phyloP scores from a whole-genome alignment of 2,797 vertebrate species.

The Ciconia nigra region DNA sequence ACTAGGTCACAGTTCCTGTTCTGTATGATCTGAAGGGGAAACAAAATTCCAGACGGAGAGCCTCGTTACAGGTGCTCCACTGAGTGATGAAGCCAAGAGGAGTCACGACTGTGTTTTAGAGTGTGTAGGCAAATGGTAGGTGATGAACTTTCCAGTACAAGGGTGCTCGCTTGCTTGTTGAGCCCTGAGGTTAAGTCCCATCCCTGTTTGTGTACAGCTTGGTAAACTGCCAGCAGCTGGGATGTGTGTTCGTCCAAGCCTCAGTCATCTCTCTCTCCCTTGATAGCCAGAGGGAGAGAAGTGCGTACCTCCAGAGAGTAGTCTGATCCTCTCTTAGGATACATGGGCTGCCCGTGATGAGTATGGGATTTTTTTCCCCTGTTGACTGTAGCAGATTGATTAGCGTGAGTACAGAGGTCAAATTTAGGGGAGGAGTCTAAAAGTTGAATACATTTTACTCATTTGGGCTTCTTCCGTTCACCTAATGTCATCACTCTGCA shows the following conservation, averaged over 20 bases:
- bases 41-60: background rate
- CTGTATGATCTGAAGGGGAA: background rate
- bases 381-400: background rate
- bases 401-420: rapidly evolving
- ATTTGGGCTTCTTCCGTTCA: background rate
- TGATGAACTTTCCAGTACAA: too few relatives aligned
- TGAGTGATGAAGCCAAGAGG: background rate
- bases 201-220: too few relatives aligned
- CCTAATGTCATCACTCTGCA: background rate
- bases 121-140: background rate
- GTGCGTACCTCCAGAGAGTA: rapidly evolving
- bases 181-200: background rate
- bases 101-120: background rate
- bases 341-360: rapidly evolving
- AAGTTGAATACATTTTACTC: background rate
- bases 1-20: background rate
- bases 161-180: background rate
- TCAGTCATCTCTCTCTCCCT: background rate
- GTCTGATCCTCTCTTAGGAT: background rate
- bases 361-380: background rate
- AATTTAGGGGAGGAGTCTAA: background rate
- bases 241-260: background rate
- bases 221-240: background rate
- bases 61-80: background rate
- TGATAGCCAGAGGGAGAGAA: background rate